Conservation (phyloP, 2,113 vertebrate species). For the Spheniscus mendiculus region DNA sequence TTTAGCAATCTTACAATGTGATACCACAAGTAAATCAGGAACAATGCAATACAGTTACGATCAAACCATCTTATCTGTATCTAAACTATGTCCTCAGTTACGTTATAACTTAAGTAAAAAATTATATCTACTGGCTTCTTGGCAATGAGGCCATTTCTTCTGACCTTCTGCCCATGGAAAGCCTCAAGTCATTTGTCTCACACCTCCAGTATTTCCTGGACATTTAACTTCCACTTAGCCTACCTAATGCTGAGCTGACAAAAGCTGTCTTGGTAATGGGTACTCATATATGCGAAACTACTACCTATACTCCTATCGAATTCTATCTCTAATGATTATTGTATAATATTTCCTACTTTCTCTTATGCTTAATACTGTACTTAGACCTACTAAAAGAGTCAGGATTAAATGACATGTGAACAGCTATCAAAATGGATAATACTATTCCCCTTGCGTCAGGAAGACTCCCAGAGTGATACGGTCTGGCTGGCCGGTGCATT, state of each 20-base stretch:
- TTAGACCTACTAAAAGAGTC: constrained; percentile 54
- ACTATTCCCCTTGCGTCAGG: background rate
- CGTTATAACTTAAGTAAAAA: background rate
- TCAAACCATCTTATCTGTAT: background rate
- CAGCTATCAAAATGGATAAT: constrained; percentile 28
- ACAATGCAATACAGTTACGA: background rate
- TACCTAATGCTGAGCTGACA: constrained; percentile 61
- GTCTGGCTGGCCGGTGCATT: background rate
- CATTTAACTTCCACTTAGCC: constrained; percentile 50
- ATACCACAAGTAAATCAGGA: background rate
- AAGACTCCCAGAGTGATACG: background rate
- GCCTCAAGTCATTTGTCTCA: constrained; percentile 18
- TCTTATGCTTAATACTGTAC: constrained; percentile 51
- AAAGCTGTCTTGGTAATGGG: constrained; percentile 56
- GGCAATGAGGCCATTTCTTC: background rate
- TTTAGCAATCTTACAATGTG: background rate
- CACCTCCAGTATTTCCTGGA: constrained; percentile 49
- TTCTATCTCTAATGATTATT: constrained; percentile 59
- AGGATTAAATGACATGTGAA: constrained; percentile 60
- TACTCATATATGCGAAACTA: constrained; percentile 5
- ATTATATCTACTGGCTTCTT: background rate
- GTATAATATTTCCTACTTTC: constrained; percentile 58
- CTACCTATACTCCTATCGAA: constrained; percentile 46
- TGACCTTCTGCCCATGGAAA: constrained; percentile 36
- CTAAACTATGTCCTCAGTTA: background rate